Conservation (phyloP, 2,113 vertebrate genomes). For the Chlamydotis undulata region DNA sequence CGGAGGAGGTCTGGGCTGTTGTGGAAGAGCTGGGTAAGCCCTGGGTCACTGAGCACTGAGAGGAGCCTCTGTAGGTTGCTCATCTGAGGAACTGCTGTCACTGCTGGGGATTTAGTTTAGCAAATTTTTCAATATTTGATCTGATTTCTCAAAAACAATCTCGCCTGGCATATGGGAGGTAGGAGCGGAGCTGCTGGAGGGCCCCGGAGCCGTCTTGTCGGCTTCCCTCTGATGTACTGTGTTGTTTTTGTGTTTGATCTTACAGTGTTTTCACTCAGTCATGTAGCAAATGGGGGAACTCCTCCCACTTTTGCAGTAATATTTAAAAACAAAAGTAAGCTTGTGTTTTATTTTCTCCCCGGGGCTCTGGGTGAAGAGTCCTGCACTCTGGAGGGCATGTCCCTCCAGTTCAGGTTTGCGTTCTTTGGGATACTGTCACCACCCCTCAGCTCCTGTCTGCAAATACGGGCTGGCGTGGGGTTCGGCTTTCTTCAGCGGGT, state of each 20-base stretch:
- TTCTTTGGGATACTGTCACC: neutral
- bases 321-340: neutral
- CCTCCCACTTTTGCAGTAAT: neutral
- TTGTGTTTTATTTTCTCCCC: neutral
- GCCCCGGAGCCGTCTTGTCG: neutral
- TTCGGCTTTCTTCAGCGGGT: neutral
- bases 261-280: neutral
- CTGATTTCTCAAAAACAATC: neutral
- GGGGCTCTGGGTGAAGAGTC: neutral
- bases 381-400: fast-evolving
- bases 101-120: neutral
- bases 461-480: neutral
- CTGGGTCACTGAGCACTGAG: neutral
- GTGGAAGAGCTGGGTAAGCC: neutral
- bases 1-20: neutral
- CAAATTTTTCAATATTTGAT: neutral
- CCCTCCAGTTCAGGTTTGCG: neutral
- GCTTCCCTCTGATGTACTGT: neutral
- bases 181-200: neutral
- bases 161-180: neutral
- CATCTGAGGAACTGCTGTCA: neutral
- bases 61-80: neutral
- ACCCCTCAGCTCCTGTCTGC: neutral
- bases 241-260: neutral
- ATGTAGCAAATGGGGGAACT: neutral